A percentile compares a stretch with the other conserved stretches of the same genome.
These are phyloP conservation scores for Anoura caudifer DNA, from an alignment of 2,113 vertebrate species.

Conservation along the genomic window DNA sequence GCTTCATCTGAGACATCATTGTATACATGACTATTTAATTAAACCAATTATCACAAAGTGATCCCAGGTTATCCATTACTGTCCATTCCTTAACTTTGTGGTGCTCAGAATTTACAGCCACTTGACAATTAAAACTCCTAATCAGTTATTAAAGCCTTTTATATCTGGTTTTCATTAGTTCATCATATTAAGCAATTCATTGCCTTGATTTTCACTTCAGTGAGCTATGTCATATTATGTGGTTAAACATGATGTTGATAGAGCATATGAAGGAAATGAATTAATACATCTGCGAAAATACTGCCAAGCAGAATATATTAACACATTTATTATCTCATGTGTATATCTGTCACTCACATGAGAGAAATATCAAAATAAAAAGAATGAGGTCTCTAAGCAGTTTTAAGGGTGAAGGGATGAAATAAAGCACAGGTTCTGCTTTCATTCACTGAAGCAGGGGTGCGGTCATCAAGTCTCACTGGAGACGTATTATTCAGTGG, in stretches of 20 bases:
- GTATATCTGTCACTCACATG: conserved; percentile 72
- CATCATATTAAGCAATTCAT: conserved; percentile 83
- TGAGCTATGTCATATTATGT: conserved; percentile 80
- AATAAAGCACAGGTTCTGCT: conserved; percentile 50
- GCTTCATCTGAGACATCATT: conserved; percentile 40
- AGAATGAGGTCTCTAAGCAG: conserved; percentile 47
- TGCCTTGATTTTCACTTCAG: conserved; percentile 83
- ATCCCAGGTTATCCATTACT: conserved; percentile 72
- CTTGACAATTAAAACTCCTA: conserved; percentile 81
- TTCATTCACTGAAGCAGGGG: conserved; percentile 75
- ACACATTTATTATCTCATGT: conserved; percentile 73
- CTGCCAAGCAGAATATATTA: conserved; percentile 66
- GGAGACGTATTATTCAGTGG: conserved; percentile 65
- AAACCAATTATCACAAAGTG: conserved; percentile 74
- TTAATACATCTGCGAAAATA: conserved; percentile 81
- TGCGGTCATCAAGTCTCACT: conserved; percentile 74
- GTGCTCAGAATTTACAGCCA: conserved; percentile 76
- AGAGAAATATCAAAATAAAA: conserved; percentile 46
- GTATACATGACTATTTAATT: conserved; percentile 73
- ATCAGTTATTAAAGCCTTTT: conserved; percentile 81
- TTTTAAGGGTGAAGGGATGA: conserved; percentile 61
- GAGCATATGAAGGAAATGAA: conserved; percentile 75
- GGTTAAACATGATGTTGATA: conserved; percentile 77
- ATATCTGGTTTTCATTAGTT: conserved; percentile 85
- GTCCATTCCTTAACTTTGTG: conserved; percentile 70